Conservation (phyloP, 1,140 invertebrate species). For the Drosophila aff. region DNA sequence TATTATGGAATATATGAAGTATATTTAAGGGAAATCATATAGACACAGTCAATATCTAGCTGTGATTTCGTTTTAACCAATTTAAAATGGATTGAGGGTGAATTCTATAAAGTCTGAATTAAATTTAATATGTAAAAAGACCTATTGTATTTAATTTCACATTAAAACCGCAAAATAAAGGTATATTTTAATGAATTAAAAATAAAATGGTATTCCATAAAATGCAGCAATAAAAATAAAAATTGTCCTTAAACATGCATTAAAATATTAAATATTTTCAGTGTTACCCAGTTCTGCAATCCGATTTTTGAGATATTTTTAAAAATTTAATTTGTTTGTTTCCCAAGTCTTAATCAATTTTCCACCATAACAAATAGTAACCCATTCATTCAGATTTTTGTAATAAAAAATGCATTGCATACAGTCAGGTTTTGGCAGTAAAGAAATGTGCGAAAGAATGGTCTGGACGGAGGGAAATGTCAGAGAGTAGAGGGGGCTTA, state of each 20-base stretch:
- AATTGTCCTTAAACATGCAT: not conserved
- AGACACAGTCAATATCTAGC: not conserved
- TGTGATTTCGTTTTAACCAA: not conserved
- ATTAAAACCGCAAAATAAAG: no score
- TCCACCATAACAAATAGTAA: conserved; percentile 51
- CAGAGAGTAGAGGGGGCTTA: not conserved
- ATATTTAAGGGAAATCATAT: not conserved
- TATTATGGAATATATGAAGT: not conserved
- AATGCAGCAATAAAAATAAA: not conserved
- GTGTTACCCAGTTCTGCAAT: not conserved
- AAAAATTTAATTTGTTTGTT: not conserved
- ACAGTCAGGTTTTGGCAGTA: conserved; percentile 34
- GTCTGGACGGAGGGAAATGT: not conserved
- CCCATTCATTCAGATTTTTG: conserved; percentile 46
- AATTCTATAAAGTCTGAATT: not conserved
- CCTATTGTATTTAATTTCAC: not conserved
- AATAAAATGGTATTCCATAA: not conserved
- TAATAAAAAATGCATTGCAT: conserved; percentile 68
- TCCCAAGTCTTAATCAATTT: conserved; percentile 16
- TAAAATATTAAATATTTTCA: not conserved
- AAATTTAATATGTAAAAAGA: not conserved
- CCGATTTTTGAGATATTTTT: not conserved
- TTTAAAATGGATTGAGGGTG: not conserved
- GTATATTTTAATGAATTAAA: no score
- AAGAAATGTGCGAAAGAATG: conserved; percentile 2